Conservation (phyloP, 2,888 invertebrate genomes). For the Agrochola lychnidis region DNA sequence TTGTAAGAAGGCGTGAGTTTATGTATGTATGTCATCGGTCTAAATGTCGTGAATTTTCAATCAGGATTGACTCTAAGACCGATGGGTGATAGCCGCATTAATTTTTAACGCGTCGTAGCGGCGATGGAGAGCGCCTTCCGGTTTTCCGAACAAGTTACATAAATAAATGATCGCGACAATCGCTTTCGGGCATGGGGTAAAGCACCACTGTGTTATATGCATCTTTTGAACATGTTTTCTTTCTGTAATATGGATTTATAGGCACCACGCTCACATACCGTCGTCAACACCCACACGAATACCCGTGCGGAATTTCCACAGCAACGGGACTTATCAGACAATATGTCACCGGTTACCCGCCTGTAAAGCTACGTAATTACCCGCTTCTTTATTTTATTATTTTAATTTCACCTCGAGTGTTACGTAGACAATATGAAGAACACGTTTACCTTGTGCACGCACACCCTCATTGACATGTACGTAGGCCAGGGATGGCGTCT, state of each 20-base stretch:
- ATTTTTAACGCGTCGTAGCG: background rate
- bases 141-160: background rate
- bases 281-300: background rate
- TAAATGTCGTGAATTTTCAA: background rate
- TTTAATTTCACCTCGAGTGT: conserved; percentile 24
- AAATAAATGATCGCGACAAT: background rate
- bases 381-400: conserved; percentile 33
- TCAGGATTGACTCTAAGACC: background rate
- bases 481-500: conserved; percentile 52
- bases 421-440: conserved; percentile 41
- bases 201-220: background rate
- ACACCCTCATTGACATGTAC: conserved; percentile 52
- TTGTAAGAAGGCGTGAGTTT: no score
- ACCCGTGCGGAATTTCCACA: background rate
- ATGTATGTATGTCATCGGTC: no score
- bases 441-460: conserved; percentile 36
- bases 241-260: background rate
- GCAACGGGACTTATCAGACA: background rate
- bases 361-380: conserved; percentile 32
- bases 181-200: background rate
- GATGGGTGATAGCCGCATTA: background rate
- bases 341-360: background rate
- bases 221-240: background rate
- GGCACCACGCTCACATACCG: background rate
- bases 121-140: background rate